Conservation (phyloP, 2,797 vertebrate species). For the Gymnothorax javanicus region DNA sequence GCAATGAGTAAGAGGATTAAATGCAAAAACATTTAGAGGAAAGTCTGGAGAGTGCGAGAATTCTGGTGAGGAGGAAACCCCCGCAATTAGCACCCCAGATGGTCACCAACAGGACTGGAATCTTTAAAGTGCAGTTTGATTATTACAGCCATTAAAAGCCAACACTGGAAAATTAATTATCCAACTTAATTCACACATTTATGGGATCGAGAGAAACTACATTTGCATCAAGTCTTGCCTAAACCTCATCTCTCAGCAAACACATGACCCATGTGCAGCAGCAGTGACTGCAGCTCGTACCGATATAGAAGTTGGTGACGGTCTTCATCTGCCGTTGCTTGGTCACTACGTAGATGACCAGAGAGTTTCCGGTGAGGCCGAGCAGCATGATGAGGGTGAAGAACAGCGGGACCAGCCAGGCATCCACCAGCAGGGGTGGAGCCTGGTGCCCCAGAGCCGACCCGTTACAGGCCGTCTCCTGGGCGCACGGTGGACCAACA, state of each 20-base stretch:
- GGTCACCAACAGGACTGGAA: background rate
- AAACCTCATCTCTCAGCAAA: background rate
- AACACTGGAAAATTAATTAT: background rate
- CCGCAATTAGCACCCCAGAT: background rate
- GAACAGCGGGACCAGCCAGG: slow-evolving; percentile 72
- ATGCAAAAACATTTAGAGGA: background rate
- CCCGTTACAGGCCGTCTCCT: slow-evolving; percentile 43
- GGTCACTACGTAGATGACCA: slow-evolving; percentile 70
- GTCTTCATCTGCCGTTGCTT: slow-evolving; percentile 75
- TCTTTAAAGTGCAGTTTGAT: background rate
- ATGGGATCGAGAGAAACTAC: too few species aligned
- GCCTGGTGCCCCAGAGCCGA: slow-evolving; percentile 35
- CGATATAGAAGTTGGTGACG: slow-evolving; percentile 70
- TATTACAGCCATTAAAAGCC: background rate
- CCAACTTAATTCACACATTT: too few species aligned
- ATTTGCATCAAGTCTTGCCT: background rate
- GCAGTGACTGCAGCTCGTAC: slow-evolving; percentile 43
- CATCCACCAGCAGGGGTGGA: slow-evolving; percentile 60
- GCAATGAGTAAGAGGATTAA: background rate
- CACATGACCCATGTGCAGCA: background rate
- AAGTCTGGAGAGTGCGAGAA: background rate
- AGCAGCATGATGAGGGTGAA: slow-evolving; percentile 70
- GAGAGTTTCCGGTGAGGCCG: slow-evolving; percentile 67
- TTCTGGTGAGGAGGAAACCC: background rate
- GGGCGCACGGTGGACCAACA: background rate